A percentile compares a stretch with the other conserved stretches of the same genome.
phyloP scores from a whole-genome alignment of 2,888 invertebrate genomes.

The Zootermopsis nevadensis region DNA sequence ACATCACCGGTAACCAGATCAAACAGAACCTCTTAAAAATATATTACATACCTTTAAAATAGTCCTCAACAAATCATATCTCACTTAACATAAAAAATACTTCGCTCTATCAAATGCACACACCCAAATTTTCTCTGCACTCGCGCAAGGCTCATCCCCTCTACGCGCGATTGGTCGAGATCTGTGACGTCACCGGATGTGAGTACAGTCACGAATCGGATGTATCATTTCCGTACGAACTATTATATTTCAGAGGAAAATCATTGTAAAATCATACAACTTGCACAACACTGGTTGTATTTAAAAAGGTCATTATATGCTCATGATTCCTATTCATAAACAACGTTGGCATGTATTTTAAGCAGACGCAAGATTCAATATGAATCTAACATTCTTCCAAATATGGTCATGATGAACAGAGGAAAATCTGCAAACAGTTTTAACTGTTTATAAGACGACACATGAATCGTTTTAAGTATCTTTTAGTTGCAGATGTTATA shows the following conservation, averaged over 20 bases:
- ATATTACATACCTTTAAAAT: conserved; percentile 46
- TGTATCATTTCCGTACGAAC: conserved; percentile 19
- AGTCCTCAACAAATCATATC: conserved; percentile 47
- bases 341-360: too few relatives aligned
- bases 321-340: too few relatives aligned
- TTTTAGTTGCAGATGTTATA: neutral
- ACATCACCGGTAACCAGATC: neutral
- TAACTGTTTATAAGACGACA: neutral
- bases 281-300: too few relatives aligned
- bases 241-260: conserved; percentile 5
- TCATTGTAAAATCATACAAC: neutral
- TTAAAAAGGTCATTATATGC: too few relatives aligned
- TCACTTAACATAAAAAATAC: conserved; percentile 49
- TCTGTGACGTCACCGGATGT: conserved; percentile 40
- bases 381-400: neutral
- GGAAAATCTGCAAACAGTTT: neutral
- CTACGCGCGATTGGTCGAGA: conserved; percentile 31
- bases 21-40: conserved; percentile 19
- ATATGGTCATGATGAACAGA: conserved; percentile 30
- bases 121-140: conserved; percentile 48
- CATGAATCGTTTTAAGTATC: neutral
- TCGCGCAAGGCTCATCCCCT: conserved; percentile 41
- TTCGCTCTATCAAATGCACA: conserved; percentile 41
- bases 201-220: conserved; percentile 35
- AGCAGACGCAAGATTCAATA: neutral